Percentiles rank a stretch among this genome's conserved stretches.
Conservation (phyloP, 2,888 invertebrate genomes). For the Craniophora ligustri region DNA sequence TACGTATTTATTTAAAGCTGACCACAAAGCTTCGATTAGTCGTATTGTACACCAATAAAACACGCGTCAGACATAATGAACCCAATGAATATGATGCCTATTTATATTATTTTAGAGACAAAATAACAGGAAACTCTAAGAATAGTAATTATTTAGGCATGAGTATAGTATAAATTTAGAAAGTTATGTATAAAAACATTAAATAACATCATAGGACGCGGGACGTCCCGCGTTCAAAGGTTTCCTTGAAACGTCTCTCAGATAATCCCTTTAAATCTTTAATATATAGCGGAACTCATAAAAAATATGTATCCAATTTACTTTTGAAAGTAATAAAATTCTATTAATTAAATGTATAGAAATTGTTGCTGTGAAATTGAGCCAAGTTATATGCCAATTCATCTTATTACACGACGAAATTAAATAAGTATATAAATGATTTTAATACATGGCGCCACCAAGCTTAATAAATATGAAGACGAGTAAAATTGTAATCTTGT, state of each 20-base stretch:
- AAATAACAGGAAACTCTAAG: conserved; percentile 48
- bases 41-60: conserved; percentile 16
- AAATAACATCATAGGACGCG: conserved; percentile 25
- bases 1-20: conserved; percentile 14
- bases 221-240: conserved; percentile 42
- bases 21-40: conserved; percentile 14
- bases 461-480: not conserved
- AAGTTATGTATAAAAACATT: conserved; percentile 27
- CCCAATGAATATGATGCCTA: conserved; percentile 11
- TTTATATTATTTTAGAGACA: conserved; percentile 19
- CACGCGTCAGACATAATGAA: conserved; percentile 3
- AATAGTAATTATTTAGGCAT: conserved; percentile 36
- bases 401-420: conserved; percentile 3
- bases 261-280: conserved; percentile 44
- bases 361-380: conserved; percentile 23
- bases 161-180: conserved; percentile 21
- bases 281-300: conserved; percentile 32
- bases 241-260: conserved; percentile 44
- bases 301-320: conserved; percentile 35
- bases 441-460: conserved; percentile 18
- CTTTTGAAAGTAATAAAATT: conserved; percentile 30
- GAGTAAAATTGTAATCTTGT: not conserved
- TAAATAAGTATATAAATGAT: conserved; percentile 5
- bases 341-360: conserved; percentile 21
- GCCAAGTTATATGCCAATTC: conserved; percentile 36